These are phyloP conservation scores for Phylloscopus collybita DNA, from an alignment of 2,797 vertebrate species.

Conservation along the genomic window DNA sequence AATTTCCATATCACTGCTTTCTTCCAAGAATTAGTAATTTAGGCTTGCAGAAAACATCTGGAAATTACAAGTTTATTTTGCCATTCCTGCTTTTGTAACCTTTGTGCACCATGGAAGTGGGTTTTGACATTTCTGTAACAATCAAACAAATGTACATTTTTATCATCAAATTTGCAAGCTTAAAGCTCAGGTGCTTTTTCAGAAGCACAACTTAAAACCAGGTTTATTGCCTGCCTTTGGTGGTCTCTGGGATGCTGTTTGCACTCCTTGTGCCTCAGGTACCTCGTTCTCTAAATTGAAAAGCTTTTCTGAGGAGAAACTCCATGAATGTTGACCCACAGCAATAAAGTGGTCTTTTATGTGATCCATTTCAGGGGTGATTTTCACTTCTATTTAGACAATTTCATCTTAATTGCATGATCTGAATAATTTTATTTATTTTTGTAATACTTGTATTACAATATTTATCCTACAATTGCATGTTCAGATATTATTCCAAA, in stretches of 20 bases:
- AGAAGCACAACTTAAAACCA: not conserved
- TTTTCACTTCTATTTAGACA: not conserved
- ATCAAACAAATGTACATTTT: not conserved
- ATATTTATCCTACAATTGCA: not conserved
- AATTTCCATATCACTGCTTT: not conserved
- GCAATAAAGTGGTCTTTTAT: not conserved
- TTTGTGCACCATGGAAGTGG: not conserved
- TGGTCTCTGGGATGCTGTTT: not conserved
- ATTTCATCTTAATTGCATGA: not conserved
- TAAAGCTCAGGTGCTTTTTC: not conserved
- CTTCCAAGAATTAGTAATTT: slow-evolving; percentile 33
- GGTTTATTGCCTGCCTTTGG: not conserved
- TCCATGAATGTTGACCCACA: not conserved
- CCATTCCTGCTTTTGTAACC: not conserved
- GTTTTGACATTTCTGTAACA: not conserved
- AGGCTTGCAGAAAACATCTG: not conserved
- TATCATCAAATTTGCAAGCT: not conserved
- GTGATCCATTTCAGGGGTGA: not conserved
- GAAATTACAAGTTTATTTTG: not conserved
- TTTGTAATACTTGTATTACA: not conserved
- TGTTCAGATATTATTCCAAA: not conserved
- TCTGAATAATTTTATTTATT: not conserved
- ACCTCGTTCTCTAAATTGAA: not conserved
- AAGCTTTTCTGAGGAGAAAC: not conserved
- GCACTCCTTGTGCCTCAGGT: not conserved